Evolutionary conservation across 2,113 vertebrate species (phyloP).

Genomic region (Tympanuchus pallidicinctus): DNA sequence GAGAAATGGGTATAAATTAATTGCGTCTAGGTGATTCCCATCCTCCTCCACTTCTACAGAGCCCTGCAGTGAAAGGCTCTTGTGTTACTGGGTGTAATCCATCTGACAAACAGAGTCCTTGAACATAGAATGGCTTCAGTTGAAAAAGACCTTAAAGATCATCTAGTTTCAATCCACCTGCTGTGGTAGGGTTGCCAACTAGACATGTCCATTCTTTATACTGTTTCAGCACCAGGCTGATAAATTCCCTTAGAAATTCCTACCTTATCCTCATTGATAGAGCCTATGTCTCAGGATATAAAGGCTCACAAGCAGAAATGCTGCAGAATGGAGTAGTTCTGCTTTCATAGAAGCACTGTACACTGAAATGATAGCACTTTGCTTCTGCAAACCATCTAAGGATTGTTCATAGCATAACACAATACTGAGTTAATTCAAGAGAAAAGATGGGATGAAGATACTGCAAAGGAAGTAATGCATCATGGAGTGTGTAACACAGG

Average conservation of each 20-base stretch:
- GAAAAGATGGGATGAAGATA: neutral
- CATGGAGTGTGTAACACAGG: neutral
- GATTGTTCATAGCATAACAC: neutral
- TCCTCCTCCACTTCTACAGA: neutral
- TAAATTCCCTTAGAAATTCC: neutral
- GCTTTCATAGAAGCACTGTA: neutral
- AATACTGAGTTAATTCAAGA: neutral
- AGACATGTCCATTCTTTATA: neutral
- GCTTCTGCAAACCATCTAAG: neutral
- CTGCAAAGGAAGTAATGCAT: neutral
- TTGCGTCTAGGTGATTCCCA: neutral
- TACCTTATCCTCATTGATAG: fast-evolving
- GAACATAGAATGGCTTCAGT: too few species aligned
- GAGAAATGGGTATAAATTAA: neutral
- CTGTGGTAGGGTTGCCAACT: too few species aligned
- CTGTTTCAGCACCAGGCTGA: neutral
- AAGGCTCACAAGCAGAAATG: neutral
- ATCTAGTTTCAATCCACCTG: too few species aligned
- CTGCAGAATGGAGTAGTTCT: neutral
- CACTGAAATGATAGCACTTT: neutral
- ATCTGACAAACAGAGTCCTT: neutral
- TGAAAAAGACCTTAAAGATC: too few species aligned
- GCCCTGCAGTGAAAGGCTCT: neutral
- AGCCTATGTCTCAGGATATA: neutral
- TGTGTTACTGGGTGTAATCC: neutral